Evolutionary conservation across 2,797 vertebrate genomes (phyloP).

Genomic region (Cuniculus paca): DNA sequence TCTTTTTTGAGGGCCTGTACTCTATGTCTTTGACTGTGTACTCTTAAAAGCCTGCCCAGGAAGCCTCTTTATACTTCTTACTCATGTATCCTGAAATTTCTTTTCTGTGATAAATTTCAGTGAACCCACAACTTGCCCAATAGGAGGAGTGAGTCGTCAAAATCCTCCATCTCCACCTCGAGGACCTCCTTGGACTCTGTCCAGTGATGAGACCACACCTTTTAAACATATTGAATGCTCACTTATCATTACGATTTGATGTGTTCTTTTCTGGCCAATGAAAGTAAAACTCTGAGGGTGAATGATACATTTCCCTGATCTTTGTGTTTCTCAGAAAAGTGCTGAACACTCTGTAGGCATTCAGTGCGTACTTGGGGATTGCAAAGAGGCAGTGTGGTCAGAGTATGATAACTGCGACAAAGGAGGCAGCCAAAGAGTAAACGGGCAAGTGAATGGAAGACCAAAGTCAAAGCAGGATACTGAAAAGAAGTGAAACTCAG

Average conservation of each 20-base stretch:
- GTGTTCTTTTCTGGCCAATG: background rate
- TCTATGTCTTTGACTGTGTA: background rate
- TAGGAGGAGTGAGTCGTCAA: background rate
- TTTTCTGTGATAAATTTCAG: background rate
- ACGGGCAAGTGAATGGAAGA: background rate
- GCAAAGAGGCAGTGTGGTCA: background rate
- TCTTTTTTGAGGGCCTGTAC: background rate
- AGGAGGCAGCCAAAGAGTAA: background rate
- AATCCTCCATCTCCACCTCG: background rate
- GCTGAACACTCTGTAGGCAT: background rate
- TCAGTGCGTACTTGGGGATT: background rate
- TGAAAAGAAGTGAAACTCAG: background rate
- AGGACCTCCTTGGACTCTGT: background rate
- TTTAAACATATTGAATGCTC: background rate
- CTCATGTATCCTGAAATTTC: background rate
- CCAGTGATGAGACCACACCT: background rate
- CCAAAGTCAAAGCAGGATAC: background rate
- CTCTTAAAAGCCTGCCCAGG: background rate
- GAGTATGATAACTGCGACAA: background rate
- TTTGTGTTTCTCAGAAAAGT: background rate
- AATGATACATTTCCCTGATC: background rate
- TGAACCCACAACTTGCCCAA: background rate
- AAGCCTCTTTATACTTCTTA: background rate
- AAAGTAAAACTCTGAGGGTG: background rate
- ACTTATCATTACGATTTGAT: background rate